A percentile compares a stretch with the other conserved stretches of the same genome.
These are phyloP conservation scores for Petrosia ficiformis DNA, from an alignment of 37 sponge, comb jelly and placozoan species.

Conservation along the genomic window DNA sequence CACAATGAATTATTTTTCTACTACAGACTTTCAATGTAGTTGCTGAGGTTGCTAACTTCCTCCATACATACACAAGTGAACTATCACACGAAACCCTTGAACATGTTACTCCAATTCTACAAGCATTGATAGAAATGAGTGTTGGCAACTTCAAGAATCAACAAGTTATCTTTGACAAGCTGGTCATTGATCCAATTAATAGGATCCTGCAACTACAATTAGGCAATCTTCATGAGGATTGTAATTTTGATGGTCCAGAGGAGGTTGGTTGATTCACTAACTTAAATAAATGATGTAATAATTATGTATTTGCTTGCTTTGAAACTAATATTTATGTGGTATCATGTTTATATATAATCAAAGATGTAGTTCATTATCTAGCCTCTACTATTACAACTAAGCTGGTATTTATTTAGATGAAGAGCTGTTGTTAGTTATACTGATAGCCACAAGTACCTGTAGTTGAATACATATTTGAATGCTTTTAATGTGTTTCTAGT, in stretches of 20 bases:
- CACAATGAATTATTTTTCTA: no score
- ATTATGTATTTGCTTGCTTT: no score
- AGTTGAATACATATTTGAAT: no score
- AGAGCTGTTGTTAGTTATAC: no score
- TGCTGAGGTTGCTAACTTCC: conserved; percentile 36
- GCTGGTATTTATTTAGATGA: no score
- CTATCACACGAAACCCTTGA: conserved; percentile 43
- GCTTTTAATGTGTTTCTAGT: not conserved
- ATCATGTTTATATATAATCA: no score
- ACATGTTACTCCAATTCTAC: conserved; percentile 34
- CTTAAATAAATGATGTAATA: no score
- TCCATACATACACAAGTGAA: conserved; percentile 41
- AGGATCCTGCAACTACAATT: conserved; percentile 11
- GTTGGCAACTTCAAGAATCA: conserved; percentile 55
- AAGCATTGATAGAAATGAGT: conserved; percentile 50
- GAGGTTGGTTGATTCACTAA: no score
- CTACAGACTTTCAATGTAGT: conserved; percentile 54
- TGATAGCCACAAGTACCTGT: no score
- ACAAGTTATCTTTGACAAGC: conserved; percentile 35
- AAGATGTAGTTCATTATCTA: no score
- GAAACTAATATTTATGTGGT: no score
- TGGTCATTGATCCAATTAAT: conserved; percentile 51
- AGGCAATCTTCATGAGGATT: not conserved
- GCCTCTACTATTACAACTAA: no score
- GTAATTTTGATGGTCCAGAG: not conserved